Evolutionary conservation across 2,888 invertebrate species (phyloP).

Genomic region (Acanthoscelides obtectus): DNA sequence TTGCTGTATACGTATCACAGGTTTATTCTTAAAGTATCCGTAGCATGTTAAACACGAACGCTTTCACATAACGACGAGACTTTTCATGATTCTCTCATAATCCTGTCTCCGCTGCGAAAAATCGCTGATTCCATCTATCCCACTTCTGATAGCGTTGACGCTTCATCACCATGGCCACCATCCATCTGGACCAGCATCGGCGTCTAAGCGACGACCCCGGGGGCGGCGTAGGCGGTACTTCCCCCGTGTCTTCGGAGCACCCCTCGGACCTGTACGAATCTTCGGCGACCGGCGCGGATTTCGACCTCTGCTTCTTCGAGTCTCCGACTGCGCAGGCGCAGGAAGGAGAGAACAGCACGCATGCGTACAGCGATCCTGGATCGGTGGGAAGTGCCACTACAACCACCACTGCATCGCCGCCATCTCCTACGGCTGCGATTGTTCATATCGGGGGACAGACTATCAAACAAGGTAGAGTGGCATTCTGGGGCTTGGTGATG

Average conservation of each 20-base stretch:
- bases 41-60: too few relatives aligned
- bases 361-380: slow-evolving; percentile 64
- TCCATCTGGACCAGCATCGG: neutral
- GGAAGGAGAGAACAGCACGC: slow-evolving; percentile 55
- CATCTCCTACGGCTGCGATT: slow-evolving; percentile 42
- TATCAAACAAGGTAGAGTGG: neutral
- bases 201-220: neutral
- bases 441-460: neutral
- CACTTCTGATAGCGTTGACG: neutral
- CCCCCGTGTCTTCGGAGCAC: neutral
- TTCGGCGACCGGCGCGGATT: slow-evolving; percentile 52
- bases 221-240: neutral
- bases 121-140: neutral
- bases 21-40: too few relatives aligned
- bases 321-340: slow-evolving; percentile 47
- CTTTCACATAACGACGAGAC: too few relatives aligned
- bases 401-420: slow-evolving; percentile 48
- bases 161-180: neutral
- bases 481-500: neutral
- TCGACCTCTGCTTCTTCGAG: slow-evolving; percentile 78
- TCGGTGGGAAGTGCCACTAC: slow-evolving; percentile 57
- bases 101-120: neutral
- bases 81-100: too few relatives aligned
- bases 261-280: neutral
- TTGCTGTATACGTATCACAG: too few relatives aligned